Conservation (phyloP, 1,140 invertebrate species). For the Oreohelix idahoensis region DNA sequence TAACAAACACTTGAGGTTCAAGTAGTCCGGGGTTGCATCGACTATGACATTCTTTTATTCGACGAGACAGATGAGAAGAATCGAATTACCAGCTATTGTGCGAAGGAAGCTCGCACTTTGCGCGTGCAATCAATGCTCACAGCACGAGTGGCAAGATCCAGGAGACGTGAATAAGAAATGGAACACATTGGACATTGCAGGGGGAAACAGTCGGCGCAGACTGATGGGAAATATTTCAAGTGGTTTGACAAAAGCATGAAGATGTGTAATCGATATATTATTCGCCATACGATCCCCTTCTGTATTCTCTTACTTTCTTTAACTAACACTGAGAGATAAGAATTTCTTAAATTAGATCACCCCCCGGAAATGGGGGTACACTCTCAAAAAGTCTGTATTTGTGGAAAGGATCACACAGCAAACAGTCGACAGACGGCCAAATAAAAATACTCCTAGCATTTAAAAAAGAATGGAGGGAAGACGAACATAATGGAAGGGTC, state of each 20-base stretch:
- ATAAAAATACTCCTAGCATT: neutral
- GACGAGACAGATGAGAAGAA: constrained; percentile 10
- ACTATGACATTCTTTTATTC: neutral
- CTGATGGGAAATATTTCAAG: constrained; percentile 1
- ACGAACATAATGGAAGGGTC: constrained; percentile 11
- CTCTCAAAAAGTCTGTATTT: constrained; percentile 9
- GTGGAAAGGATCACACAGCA: constrained; percentile 9
- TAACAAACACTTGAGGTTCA: neutral
- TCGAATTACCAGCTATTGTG: constrained; percentile 9
- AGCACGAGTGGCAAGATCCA: neutral
- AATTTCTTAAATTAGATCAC: neutral
- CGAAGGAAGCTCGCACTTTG: constrained; percentile 5
- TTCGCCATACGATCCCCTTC: constrained; percentile 8
- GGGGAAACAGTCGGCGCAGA: neutral
- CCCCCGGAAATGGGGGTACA: constrained; percentile 11
- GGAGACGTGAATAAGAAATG: neutral
- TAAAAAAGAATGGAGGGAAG: neutral
- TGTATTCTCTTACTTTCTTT: neutral
- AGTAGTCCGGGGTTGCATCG: neutral
- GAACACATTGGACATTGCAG: neutral
- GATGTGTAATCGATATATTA: constrained; percentile 15
- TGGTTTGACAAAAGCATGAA: constrained; percentile 2
- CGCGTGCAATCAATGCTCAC: constrained; percentile 18
- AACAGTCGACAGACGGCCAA: constrained; percentile 6
- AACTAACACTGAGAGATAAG: constrained; percentile 14